A percentile compares a stretch with the other conserved stretches of the same genome.
Evolutionary conservation across 2,113 vertebrate species (phyloP).

Genomic region (Ptychochromis oligacanthus): DNA sequence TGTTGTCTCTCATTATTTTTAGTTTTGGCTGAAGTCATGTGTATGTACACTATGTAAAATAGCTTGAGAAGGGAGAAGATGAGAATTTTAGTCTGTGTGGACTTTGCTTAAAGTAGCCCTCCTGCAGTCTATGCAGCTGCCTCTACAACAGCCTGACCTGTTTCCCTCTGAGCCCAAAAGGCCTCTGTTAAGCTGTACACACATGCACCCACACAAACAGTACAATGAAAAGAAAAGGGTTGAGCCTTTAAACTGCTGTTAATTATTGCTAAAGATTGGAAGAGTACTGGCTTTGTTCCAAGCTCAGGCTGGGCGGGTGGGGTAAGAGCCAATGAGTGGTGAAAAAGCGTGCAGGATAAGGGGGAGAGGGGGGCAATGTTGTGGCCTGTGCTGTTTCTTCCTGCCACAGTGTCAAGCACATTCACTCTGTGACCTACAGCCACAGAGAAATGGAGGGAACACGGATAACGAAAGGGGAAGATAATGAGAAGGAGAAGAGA

Average conservation of each 20-base stretch:
- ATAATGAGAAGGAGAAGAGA: not conserved
- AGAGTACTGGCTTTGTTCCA: conserved; percentile 71
- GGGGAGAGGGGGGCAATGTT: not conserved
- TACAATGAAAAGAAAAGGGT: conserved; percentile 1
- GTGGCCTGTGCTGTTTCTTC: not conserved
- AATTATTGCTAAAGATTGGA: conserved; percentile 43
- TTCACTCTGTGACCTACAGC: not conserved
- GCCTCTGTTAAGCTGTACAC: conserved; percentile 50
- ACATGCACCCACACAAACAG: not conserved
- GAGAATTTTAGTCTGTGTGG: not conserved
- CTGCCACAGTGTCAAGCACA: not conserved
- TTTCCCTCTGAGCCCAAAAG: not conserved
- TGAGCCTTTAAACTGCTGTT: conserved; percentile 44
- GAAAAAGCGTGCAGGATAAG: conserved; percentile 1
- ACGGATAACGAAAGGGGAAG: conserved; percentile 14
- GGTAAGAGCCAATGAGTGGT: conserved; percentile 47
- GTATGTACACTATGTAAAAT: not conserved
- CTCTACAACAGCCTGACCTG: conserved; percentile 23
- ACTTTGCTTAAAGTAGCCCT: conserved; percentile 12
- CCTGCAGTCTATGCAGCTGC: conserved; percentile 58
- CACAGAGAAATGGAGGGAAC: conserved; percentile 33
- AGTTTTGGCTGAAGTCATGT: not conserved
- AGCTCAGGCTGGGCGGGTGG: conserved; percentile 22
- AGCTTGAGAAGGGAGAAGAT: not conserved
- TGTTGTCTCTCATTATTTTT: not conserved